Base-by-base conservation (phyloP, 2,888 invertebrate genomes). In the Papilio protenor region DNA sequence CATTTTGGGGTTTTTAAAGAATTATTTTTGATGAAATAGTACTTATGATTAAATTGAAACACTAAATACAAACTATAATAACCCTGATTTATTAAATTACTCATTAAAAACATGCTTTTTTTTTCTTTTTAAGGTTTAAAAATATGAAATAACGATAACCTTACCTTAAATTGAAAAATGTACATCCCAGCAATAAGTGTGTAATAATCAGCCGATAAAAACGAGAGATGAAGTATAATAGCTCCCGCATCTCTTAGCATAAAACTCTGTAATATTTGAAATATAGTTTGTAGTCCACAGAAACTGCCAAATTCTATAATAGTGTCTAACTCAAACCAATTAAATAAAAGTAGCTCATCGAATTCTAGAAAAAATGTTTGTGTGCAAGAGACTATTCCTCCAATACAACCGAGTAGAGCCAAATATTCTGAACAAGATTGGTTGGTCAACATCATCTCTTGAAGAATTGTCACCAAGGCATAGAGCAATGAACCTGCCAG, bases 161-260 rank as follows among this genome's bases (percentile, higher is more conserved):
- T 90, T 88, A 98, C 98, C 96, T 97, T 96, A 89, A 97, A 97
- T 81, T 97, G 96, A 91, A 98, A 97, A 81, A 97, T 95, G 84
- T 97, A 95, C 91, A 98, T 96, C 82, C 98, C 98, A 83, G 96
- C 95, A 73, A 98, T 95, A 27, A 98, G 95, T 5, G 98, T 97
- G 89, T 98, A 98, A 90, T 98, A 98, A 91, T 98, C 98, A 2
- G 98, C 96, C 0, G 98, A 97, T 77, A 98, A 92, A 79, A 98
- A 96, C 14, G 97, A 97, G 82, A 98, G 92, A 90, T 98, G 98
- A 87, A 98, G 94, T 83, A 97, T 96, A 71, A 98, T 97, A n/a
- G 98, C 97, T 16, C 97, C 97, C 16, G 97, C 97, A 84, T 96
- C 96, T 84, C 96, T 95, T 80, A 98, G 92, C 91, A 98, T 96